Conservation (phyloP, 2,888 invertebrate genomes). For the Eucera pruinosa region DNA sequence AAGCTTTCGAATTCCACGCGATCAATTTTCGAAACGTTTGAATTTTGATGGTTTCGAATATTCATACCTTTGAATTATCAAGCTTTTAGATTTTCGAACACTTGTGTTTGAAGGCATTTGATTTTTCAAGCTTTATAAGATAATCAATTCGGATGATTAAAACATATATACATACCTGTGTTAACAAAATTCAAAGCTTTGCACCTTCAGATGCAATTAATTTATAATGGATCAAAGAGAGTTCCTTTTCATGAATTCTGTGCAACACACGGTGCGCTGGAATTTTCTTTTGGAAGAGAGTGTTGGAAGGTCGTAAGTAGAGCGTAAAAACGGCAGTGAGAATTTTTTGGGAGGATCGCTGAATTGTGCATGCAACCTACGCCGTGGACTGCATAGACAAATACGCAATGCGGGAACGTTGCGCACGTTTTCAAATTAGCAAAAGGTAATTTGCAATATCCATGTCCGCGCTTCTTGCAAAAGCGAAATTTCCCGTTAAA, state of each 20-base stretch:
- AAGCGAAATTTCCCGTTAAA: neutral
- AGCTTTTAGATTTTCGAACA: too few relatives aligned
- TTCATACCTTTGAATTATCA: too few relatives aligned
- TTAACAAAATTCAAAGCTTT: too few relatives aligned
- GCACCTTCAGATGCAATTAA: neutral
- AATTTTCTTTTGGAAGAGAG: neutral
- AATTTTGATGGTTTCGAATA: too few relatives aligned
- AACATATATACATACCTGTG: too few relatives aligned
- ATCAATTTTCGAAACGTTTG: too few relatives aligned
- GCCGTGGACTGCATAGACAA: neutral
- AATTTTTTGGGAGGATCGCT: neutral
- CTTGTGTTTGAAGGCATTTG: too few relatives aligned
- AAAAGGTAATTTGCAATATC: conserved; percentile 1
- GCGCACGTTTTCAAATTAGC: neutral
- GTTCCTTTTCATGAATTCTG: too few relatives aligned
- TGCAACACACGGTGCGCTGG: too few relatives aligned
- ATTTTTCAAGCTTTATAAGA: too few relatives aligned
- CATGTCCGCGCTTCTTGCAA: neutral
- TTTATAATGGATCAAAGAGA: neutral
- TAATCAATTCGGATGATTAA: too few relatives aligned
- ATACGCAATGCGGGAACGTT: conserved; percentile 9
- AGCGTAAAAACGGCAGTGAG: neutral
- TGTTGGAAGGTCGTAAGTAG: neutral
- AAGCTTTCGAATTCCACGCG: too few relatives aligned
- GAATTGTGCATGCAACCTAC: neutral